These are phyloP conservation scores for Xestia sexstrigata DNA, from an alignment of 2,888 invertebrate species.

Conservation along the genomic window DNA sequence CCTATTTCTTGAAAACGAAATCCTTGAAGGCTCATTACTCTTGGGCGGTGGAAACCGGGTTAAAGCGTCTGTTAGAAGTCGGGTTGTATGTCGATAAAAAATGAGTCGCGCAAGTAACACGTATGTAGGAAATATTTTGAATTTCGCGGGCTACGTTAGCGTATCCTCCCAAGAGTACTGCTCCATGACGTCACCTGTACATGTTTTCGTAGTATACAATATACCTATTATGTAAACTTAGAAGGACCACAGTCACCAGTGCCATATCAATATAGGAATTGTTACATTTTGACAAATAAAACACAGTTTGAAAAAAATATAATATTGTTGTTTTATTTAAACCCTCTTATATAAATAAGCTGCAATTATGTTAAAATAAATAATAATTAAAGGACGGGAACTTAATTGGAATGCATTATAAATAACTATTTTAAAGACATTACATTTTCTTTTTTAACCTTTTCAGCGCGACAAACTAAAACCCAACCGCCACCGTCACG, in stretches of 20 bases:
- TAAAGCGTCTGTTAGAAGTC: too few species aligned
- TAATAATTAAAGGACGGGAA: background rate
- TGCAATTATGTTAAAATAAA: background rate
- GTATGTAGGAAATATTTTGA: too few species aligned
- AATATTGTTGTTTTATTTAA: constrained; percentile 51
- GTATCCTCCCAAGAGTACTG: background rate
- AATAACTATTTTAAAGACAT: background rate
- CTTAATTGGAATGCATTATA: background rate
- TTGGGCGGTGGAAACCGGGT: too few species aligned
- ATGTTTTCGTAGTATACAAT: constrained; percentile 38
- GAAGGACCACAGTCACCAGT: constrained; percentile 84
- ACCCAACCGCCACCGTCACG: too few species aligned
- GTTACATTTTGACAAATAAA: constrained; percentile 78
- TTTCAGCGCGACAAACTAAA: too few species aligned
- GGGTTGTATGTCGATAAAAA: too few species aligned
- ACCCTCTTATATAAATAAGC: background rate
- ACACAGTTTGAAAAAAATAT: constrained; percentile 70
- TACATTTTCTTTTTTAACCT: too few species aligned
- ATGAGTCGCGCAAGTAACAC: too few species aligned
- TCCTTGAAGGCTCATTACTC: too few species aligned
- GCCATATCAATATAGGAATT: constrained; percentile 83
- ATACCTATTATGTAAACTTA: constrained; percentile 55
- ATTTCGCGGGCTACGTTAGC: too few species aligned
- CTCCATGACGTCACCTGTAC: background rate
- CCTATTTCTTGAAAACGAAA: too few species aligned